A percentile compares a stretch with the other conserved stretches of the same genome.
phyloP scores from a whole-genome alignment of 2,113 vertebrate species.

The Planiliza haematocheilus region DNA sequence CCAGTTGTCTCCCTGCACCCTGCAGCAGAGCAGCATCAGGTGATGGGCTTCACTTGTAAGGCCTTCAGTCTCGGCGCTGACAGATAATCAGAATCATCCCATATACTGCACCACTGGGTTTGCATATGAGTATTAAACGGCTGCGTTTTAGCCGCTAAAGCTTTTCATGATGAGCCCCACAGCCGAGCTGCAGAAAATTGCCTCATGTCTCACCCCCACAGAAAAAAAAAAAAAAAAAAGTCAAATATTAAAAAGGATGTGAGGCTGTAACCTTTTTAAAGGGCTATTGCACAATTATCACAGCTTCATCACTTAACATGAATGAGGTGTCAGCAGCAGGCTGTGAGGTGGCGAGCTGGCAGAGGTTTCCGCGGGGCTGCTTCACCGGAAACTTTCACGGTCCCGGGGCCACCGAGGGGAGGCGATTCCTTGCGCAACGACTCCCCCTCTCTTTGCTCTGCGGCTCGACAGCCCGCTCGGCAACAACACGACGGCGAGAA shows the following conservation, averaged over 20 bases:
- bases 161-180: conserved; percentile 19
- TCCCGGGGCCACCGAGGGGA: neutral
- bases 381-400: conserved; percentile 27
- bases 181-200: conserved; percentile 8
- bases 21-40: conserved; percentile 27
- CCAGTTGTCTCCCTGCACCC: conserved; percentile 15
- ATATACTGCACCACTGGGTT: conserved; percentile 18
- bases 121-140: conserved; percentile 24
- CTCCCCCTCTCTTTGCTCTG: conserved; percentile 33
- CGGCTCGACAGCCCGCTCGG: conserved; percentile 16
- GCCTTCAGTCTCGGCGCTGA: conserved; percentile 18
- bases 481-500: conserved; percentile 43
- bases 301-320: conserved; percentile 22
- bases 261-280: neutral
- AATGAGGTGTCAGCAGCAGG: neutral
- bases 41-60: conserved; percentile 21
- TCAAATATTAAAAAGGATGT: conserved; percentile 9
- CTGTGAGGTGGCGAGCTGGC: conserved; percentile 15
- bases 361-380: conserved; percentile 21
- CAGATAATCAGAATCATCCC: conserved; percentile 41
- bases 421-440: conserved; percentile 30
- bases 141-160: conserved; percentile 22
- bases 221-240: no score
- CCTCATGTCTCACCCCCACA: neutral
- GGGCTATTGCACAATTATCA: neutral